phyloP scores from a whole-genome alignment of 2,888 invertebrate genomes.

The Galerucella pusilla region DNA sequence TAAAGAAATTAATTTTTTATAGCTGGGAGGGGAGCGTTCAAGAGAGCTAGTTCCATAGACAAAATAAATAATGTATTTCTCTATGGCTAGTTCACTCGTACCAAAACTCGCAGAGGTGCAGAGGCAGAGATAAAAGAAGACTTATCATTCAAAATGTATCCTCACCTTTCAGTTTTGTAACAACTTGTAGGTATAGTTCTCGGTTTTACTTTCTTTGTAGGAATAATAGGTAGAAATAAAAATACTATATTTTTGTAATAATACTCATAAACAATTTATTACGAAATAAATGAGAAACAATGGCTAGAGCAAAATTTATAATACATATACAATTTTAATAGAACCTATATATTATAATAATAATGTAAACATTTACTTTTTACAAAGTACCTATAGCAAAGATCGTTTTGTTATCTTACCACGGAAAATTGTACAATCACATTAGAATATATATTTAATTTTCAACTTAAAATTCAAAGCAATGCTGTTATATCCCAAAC shows the following conservation, averaged over 20 bases:
- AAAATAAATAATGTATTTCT: too few species aligned
- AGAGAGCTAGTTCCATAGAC: too few species aligned
- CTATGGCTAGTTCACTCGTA: too few species aligned
- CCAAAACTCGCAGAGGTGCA: too few species aligned
- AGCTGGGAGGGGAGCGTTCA: too few species aligned
- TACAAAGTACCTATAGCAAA: slow-evolving; percentile 58
- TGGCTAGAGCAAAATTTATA: slow-evolving; percentile 36
- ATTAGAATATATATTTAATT: slow-evolving; percentile 55
- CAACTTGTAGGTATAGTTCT: too few species aligned
- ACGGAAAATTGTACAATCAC: slow-evolving; percentile 57
- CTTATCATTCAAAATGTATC: too few species aligned
- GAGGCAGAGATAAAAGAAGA: too few species aligned
- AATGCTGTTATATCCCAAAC: slow-evolving; percentile 85
- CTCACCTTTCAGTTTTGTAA: too few species aligned
- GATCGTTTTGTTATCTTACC: slow-evolving; percentile 47
- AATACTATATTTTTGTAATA: background rate
- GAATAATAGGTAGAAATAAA: background rate
- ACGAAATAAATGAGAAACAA: slow-evolving; percentile 38
- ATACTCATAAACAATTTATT: slow-evolving; percentile 37
- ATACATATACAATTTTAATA: slow-evolving; percentile 47
- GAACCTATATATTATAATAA: slow-evolving; percentile 53
- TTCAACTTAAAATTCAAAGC: slow-evolving; percentile 55
- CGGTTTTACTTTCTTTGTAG: too few species aligned
- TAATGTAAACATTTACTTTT: slow-evolving; percentile 58
- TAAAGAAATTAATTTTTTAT: background rate